Conservation (phyloP, 2,888 invertebrate genomes). For the Drosophila lutescens region DNA sequence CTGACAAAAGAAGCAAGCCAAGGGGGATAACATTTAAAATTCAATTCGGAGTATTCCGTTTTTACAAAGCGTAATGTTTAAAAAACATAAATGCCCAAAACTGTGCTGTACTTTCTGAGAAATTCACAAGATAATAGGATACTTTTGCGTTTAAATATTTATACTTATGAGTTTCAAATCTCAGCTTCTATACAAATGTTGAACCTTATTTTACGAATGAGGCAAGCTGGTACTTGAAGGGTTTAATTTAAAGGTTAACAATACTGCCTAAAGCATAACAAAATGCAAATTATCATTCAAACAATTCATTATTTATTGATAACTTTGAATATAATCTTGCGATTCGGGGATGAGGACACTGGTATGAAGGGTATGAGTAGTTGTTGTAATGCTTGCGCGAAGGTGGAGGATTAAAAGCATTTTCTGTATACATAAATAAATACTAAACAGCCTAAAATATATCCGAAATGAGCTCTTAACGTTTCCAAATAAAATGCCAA, state of each 20-base stretch:
- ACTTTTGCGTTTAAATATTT: background rate
- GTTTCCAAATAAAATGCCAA: constrained; percentile 6
- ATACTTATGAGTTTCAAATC: too few relatives aligned
- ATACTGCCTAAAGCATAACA: background rate
- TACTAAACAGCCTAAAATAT: constrained; percentile 60
- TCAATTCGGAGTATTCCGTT: too few relatives aligned
- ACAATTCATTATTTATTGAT: constrained; percentile 44
- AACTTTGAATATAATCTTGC: constrained; percentile 24
- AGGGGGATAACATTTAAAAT: constrained; percentile 1
- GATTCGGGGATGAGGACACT: constrained; percentile 26
- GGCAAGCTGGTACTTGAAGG: too few relatives aligned
- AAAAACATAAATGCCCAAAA: background rate
- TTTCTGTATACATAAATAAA: constrained; percentile 49
- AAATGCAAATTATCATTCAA: constrained; percentile 20
- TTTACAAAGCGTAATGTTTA: too few relatives aligned
- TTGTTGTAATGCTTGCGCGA: constrained; percentile 28
- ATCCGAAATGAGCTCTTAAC: constrained; percentile 14
- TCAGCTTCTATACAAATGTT: too few relatives aligned
- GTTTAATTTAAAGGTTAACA: too few relatives aligned
- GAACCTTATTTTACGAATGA: too few relatives aligned
- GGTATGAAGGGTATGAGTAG: background rate
- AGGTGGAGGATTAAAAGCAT: constrained; percentile 18
- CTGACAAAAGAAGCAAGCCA: background rate
- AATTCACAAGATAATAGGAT: background rate
- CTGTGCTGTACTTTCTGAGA: background rate